Percentiles rank a stretch among this genome's conserved stretches.
Conservation (phyloP, 1,140 invertebrate species). For the Lordiphosa stackelbergi region DNA sequence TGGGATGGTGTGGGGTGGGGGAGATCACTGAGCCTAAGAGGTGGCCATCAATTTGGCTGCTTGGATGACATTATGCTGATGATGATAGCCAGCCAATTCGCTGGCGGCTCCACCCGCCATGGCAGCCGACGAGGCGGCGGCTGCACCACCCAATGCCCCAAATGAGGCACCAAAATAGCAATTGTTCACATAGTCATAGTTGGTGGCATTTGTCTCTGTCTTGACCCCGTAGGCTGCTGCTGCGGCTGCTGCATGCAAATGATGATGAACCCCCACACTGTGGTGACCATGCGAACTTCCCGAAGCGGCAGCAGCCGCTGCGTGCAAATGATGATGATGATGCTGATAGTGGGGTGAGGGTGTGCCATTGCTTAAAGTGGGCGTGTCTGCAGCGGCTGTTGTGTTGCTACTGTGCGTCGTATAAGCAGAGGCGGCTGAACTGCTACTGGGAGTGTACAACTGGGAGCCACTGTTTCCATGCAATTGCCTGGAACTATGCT, state of each 20-base stretch:
- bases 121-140: conserved; percentile 46
- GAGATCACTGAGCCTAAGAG: conserved; percentile 79
- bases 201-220: conserved; percentile 68
- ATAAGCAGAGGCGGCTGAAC: conserved; percentile 53
- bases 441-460: conserved; percentile 56
- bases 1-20: conserved; percentile 18
- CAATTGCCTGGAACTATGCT: conserved; percentile 46
- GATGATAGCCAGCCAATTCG: conserved; percentile 83
- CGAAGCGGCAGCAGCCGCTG: too few species aligned
- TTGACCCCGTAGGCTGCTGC: conserved; percentile 68
- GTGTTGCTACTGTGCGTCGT: conserved; percentile 53
- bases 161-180: conserved; percentile 73
- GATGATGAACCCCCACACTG: conserved; percentile 71
- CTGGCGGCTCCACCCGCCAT: conserved; percentile 70
- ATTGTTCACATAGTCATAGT: conserved; percentile 76
- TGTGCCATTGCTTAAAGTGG: conserved; percentile 61
- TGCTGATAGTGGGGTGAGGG: conserved; percentile 72
- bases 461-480: conserved; percentile 41
- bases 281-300: conserved; percentile 47
- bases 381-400: conserved; percentile 32
- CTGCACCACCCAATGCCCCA: conserved; percentile 50
- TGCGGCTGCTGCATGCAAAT: conserved; percentile 54
- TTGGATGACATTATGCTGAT: conserved; percentile 88
- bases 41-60: conserved; percentile 88
- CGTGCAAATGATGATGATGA: conserved; percentile 55